Evolutionary conservation across 2,797 vertebrate genomes (phyloP).

Genomic region (Heteromormyrus szaboi): DNA sequence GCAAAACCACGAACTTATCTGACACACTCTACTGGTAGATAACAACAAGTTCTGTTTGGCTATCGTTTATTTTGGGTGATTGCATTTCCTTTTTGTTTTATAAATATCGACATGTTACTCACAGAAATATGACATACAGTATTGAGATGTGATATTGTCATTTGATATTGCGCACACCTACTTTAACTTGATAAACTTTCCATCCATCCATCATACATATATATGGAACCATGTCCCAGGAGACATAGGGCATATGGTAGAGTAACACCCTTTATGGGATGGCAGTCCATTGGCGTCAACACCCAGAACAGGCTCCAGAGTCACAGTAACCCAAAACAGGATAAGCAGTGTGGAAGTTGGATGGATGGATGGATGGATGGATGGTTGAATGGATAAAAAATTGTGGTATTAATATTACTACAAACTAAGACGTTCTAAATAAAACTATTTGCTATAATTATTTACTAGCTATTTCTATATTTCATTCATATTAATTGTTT

Average conservation of each 20-base stretch:
- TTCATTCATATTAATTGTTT: not conserved
- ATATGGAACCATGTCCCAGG: not conserved
- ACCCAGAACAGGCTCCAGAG: not conserved
- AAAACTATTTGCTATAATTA: not conserved
- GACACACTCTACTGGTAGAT: not conserved
- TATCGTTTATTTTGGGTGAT: not conserved
- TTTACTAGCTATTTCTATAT: not conserved
- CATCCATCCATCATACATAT: not conserved
- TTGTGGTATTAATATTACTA: not conserved
- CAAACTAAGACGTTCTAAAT: not conserved
- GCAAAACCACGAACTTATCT: not conserved
- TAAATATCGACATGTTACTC: not conserved
- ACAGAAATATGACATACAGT: not conserved
- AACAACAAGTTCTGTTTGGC: not conserved
- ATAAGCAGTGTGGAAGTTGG: not conserved
- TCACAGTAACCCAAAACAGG: not conserved
- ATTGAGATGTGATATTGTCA: not conserved
- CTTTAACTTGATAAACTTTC: not conserved
- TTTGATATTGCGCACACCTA: not conserved
- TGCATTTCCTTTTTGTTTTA: not conserved
- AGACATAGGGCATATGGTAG: not conserved
- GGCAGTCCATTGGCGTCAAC: not conserved
- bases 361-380: not conserved
- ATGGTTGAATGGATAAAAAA: not conserved
- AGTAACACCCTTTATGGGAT: not conserved